Percentiles rank a stretch among this genome's conserved stretches.
Evolutionary conservation across 2,797 vertebrate genomes (phyloP).

Genomic region (Rhinella marina): DNA sequence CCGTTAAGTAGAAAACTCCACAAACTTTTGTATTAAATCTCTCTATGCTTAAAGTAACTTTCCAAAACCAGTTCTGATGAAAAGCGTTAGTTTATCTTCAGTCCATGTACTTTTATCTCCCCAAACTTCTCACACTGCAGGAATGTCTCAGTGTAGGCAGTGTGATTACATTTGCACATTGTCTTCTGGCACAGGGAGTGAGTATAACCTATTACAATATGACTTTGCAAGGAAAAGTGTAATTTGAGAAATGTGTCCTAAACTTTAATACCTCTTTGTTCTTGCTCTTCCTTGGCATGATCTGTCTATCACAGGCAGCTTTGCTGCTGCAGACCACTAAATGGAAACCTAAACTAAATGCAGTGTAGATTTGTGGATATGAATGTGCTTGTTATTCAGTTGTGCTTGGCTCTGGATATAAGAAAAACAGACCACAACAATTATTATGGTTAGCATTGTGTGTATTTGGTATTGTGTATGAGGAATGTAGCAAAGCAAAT

Average conservation of each 20-base stretch:
- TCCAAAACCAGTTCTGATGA: slow-evolving; percentile 21
- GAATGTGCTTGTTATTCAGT: not conserved
- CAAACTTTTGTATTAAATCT: slow-evolving; percentile 31
- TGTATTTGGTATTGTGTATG: not conserved
- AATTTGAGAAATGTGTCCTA: slow-evolving; percentile 43
- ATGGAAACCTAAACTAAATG: not conserved
- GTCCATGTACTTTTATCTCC: slow-evolving; percentile 45
- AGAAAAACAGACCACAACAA: not conserved
- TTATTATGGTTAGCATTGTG: not conserved
- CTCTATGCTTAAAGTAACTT: slow-evolving; percentile 29
- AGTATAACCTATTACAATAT: slow-evolving; percentile 23
- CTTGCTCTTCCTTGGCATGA: slow-evolving; percentile 23
- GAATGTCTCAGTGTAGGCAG: slow-evolving; percentile 30
- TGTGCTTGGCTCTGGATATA: not conserved
- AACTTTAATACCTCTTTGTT: slow-evolving; percentile 47
- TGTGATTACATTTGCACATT: slow-evolving; percentile 49
- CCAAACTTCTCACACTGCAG: slow-evolving; percentile 23
- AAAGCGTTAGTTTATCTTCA: slow-evolving; percentile 45
- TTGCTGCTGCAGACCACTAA: slow-evolving; percentile 12
- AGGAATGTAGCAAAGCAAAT: not conserved
- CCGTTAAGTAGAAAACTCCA: not conserved
- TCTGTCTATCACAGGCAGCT: slow-evolving; percentile 14
- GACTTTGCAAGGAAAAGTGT: slow-evolving; percentile 34
- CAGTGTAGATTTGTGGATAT: not conserved
- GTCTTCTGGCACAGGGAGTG: slow-evolving; percentile 36